Evolutionary conservation across 2,797 vertebrate genomes (phyloP).

Genomic region (Thaleichthys pacificus): DNA sequence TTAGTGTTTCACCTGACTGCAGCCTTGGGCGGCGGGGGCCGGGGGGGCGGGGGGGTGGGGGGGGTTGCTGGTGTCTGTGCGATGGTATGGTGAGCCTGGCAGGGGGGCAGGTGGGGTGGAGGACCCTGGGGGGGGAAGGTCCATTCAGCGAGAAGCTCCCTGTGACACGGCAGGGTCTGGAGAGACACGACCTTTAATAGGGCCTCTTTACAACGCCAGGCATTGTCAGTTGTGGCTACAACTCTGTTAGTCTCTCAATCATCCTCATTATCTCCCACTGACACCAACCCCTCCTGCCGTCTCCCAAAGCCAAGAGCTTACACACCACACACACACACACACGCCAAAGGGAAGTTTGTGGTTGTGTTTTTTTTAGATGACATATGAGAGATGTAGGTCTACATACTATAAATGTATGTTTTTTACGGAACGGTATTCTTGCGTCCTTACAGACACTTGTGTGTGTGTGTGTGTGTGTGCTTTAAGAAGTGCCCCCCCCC

Average conservation of each 20-base stretch:
- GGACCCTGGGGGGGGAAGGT: background rate
- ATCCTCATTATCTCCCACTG: constrained; percentile 63
- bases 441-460: constrained; percentile 12
- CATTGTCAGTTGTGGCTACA: constrained; percentile 57
- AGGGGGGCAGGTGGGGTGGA: background rate
- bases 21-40: too few species aligned
- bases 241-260: constrained; percentile 59
- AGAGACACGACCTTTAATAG: constrained; percentile 53
- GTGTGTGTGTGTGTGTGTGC: constrained; percentile 34
- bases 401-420: background rate
- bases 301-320: background rate
- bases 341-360: background rate
- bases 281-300: constrained; percentile 59
- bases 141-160: background rate
- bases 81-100: background rate
- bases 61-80: background rate
- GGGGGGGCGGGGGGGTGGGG: background rate
- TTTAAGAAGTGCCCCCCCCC: constrained; percentile 61
- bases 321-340: constrained; percentile 23
- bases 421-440: background rate
- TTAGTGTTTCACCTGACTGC: too few species aligned
- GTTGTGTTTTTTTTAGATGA: constrained; percentile 1
- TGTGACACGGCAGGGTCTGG: constrained; percentile 33
- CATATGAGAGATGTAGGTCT: background rate
- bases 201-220: constrained; percentile 56